Conservation (phyloP, 2,113 vertebrate species). For the Papio anubis region DNA sequence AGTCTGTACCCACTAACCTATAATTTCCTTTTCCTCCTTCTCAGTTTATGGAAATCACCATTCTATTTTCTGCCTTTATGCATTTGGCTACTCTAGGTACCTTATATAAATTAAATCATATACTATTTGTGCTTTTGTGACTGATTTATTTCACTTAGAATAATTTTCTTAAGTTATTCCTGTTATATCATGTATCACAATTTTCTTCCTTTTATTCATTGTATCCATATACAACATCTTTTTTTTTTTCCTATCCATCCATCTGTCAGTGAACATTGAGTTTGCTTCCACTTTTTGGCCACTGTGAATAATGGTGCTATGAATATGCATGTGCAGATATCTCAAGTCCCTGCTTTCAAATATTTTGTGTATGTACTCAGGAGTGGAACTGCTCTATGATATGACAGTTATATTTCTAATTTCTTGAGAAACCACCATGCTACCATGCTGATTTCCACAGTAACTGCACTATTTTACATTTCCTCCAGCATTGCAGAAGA, state of each 20-base stretch:
- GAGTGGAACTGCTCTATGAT: not conserved
- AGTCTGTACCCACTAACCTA: not conserved
- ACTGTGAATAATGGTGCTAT: not conserved
- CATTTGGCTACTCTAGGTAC: not conserved
- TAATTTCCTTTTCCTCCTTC: not conserved
- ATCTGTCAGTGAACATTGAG: not conserved
- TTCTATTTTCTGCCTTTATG: not conserved
- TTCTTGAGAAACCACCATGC: not conserved
- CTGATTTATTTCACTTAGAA: not conserved
- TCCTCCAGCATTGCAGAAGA: not conserved
- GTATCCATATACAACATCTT: not conserved
- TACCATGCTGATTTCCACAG: not conserved
- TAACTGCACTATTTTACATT: not conserved
- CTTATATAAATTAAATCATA: not conserved
- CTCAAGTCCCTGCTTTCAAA: not conserved
- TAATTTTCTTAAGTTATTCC: not conserved
- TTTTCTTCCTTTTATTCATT: not conserved
- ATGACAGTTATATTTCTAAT: not conserved
- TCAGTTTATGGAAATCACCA: not conserved
- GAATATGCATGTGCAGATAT: not conserved
- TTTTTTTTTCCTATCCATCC: not conserved
- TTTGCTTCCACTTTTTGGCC: not conserved
- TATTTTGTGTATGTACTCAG: not conserved
- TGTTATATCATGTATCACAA: not conserved
- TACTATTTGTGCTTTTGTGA: not conserved